Percentiles rank a stretch among this genome's conserved stretches.
Conservation (phyloP, 2,888 invertebrate genomes). For the Sylvicola cinctus region DNA sequence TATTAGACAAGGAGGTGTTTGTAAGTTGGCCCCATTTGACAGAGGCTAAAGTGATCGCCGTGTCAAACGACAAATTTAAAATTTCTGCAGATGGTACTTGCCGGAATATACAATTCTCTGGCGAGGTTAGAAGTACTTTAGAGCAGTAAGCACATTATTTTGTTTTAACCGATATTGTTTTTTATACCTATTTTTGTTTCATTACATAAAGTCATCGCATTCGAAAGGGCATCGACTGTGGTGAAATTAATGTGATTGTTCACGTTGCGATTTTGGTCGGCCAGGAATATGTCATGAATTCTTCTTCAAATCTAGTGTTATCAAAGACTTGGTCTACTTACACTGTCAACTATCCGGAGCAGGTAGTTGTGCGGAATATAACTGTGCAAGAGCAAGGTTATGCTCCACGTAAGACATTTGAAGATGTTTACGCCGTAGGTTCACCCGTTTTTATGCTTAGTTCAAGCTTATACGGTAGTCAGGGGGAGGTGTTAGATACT, state of each 20-base stretch:
- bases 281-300: constrained; percentile 33
- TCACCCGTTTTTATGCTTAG: constrained; percentile 55
- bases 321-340: constrained; percentile 52
- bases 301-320: constrained; percentile 38
- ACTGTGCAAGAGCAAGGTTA: constrained; percentile 23
- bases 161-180: constrained; percentile 2
- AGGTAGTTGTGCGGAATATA: constrained; percentile 38
- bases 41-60: constrained; percentile 46
- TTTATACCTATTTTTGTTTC: constrained; percentile 11
- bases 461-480: constrained; percentile 59
- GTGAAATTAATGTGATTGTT: constrained; percentile 41
- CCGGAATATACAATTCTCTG: constrained; percentile 29
- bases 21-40: constrained; percentile 85
- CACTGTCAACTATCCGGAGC: constrained; percentile 44
- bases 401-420: constrained; percentile 19
- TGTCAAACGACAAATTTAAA: constrained; percentile 13
- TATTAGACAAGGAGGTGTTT: constrained; percentile 54
- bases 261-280: constrained; percentile 56
- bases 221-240: constrained; percentile 60
- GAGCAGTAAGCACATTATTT: constrained; percentile 31
- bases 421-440: constrained; percentile 44
- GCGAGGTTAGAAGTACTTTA: constrained; percentile 25
- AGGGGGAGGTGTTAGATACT: constrained; percentile 42
- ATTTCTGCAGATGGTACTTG: constrained; percentile 10
- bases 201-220: constrained; percentile 33